A percentile compares a stretch with the other conserved stretches of the same genome.
These are phyloP conservation scores for Notiomystis cincta DNA, from an alignment of 2,113 vertebrate genomes.

Conservation along the genomic window DNA sequence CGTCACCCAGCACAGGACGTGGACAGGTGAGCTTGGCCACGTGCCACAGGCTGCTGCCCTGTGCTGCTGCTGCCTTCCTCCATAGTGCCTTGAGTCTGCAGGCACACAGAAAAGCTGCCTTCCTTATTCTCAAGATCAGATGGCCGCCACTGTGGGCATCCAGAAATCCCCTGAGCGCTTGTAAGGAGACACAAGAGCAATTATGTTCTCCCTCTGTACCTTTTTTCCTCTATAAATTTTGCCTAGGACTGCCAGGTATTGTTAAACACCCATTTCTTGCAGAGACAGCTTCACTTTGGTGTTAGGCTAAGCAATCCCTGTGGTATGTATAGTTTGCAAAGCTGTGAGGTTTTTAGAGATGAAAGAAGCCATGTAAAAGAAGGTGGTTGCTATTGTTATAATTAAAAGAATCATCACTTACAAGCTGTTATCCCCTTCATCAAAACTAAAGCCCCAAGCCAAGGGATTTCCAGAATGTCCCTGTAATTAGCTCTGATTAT, in stretches of 20 bases:
- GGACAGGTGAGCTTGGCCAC: slow-evolving; percentile 77
- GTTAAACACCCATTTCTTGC: background rate
- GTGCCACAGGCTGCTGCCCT: background rate
- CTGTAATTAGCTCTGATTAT: slow-evolving; percentile 62
- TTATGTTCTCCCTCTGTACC: background rate
- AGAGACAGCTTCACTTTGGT: background rate
- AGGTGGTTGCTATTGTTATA: background rate
- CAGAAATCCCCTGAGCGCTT: background rate
- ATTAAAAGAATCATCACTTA: slow-evolving; percentile 19
- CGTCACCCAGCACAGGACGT: slow-evolving; percentile 76
- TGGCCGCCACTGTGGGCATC: background rate
- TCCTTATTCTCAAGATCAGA: background rate
- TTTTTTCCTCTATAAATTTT: background rate
- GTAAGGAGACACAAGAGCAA: background rate
- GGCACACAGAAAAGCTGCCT: background rate
- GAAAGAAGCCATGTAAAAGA: background rate
- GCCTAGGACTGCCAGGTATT: background rate
- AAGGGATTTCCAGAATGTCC: slow-evolving; percentile 31
- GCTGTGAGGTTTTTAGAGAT: background rate
- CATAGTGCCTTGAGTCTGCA: rapidly evolving
- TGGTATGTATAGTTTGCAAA: background rate
- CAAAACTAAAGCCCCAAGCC: slow-evolving; percentile 20
- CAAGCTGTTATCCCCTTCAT: slow-evolving; percentile 40
- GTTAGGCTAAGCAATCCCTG: background rate
- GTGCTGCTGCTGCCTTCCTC: background rate